These are phyloP conservation scores for Heteromyza rotundicornis DNA, from an alignment of 2,888 invertebrate genomes.

Conservation along the genomic window DNA sequence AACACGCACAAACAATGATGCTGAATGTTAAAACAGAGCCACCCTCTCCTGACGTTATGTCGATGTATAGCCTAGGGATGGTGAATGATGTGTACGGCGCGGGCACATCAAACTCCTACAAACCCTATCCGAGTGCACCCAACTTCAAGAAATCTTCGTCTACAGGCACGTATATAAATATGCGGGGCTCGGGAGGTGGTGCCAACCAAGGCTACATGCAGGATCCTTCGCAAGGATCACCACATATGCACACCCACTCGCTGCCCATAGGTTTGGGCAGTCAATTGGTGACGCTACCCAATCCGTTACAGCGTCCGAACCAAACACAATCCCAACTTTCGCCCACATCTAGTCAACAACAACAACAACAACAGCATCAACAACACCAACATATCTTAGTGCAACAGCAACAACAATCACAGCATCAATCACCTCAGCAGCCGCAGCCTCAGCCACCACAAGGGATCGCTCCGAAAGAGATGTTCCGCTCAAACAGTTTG, in stretches of 20 bases:
- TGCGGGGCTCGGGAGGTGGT: conserved; percentile 34
- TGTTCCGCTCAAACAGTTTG: conserved; percentile 69
- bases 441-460: conserved; percentile 35
- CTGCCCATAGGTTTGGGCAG: conserved; percentile 32
- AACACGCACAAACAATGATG: conserved; percentile 22
- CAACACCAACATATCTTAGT: conserved; percentile 28
- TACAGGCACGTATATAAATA: conserved; percentile 55
- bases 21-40: conserved; percentile 56
- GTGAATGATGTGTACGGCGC: conserved; percentile 5
- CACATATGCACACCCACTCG: conserved; percentile 39
- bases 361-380: conserved; percentile 43
- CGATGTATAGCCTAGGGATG: conserved; percentile 39
- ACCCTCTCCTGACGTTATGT: conserved; percentile 47
- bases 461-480: conserved; percentile 61
- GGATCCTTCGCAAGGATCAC: conserved; percentile 29
- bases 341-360: conserved; percentile 32
- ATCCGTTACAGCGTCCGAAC: conserved; percentile 36
- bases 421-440: conserved; percentile 30
- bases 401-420: conserved; percentile 20
- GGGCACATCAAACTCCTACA: conserved; percentile 42
- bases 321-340: conserved; percentile 38
- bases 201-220: conserved; percentile 29
- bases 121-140: conserved; percentile 50
- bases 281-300: conserved; percentile 33
- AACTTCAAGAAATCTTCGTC: conserved; percentile 59